Conservation (phyloP, 2,797 vertebrate species). For the Alcedo quadribrachys region DNA sequence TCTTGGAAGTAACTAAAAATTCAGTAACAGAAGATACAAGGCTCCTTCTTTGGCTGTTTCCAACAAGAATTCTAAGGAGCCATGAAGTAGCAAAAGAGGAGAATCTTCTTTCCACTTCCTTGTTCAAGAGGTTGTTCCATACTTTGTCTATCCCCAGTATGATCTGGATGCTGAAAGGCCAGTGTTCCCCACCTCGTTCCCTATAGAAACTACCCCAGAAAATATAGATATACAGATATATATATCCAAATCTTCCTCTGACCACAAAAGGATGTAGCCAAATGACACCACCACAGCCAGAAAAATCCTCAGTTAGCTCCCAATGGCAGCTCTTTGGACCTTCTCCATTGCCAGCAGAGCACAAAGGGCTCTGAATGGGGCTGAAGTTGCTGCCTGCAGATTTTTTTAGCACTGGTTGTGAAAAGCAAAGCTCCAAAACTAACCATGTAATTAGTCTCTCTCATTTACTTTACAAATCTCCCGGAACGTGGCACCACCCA, state of each 20-base stretch:
- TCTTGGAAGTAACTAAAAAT: neutral
- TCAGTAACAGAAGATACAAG: neutral
- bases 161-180: neutral
- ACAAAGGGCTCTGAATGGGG: neutral
- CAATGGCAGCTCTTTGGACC: neutral
- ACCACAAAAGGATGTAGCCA: neutral
- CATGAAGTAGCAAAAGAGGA: neutral
- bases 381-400: neutral
- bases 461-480: conserved; percentile 1
- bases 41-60: neutral
- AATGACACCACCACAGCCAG: neutral
- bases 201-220: neutral
- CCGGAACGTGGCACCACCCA: neutral
- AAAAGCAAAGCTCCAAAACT: conserved; percentile 6
- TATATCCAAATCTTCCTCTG: neutral
- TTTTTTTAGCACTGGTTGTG: neutral
- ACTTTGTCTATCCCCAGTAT: neutral
- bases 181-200: neutral
- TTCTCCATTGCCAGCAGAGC: neutral
- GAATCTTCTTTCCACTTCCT: neutral
- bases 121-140: neutral
- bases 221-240: too few species aligned
- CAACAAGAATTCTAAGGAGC: neutral
- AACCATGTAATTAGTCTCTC: neutral
- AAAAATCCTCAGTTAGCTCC: neutral